Evolutionary conservation across 2,797 vertebrate genomes (phyloP).

Genomic region (Agapornis canus): DNA sequence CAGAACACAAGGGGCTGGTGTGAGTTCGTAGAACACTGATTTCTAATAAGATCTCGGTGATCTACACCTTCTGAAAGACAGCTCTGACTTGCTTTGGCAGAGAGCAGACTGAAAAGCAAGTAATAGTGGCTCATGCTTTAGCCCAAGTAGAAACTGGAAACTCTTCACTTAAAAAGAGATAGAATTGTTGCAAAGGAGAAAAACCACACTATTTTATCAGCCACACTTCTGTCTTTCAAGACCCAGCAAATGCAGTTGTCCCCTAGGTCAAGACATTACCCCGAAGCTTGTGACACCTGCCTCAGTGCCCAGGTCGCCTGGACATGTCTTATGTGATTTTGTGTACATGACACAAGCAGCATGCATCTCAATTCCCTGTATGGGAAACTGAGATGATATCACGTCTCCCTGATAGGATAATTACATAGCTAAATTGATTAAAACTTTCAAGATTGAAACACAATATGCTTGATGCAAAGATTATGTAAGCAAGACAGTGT

Average conservation of each 20-base stretch:
- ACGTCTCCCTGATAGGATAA: background rate
- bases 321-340: background rate
- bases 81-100: background rate
- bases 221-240: background rate
- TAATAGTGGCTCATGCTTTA: background rate
- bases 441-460: background rate
- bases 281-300: background rate
- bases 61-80: background rate
- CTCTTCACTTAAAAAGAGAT: background rate
- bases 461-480: background rate
- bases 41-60: background rate
- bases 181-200: background rate
- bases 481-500: background rate
- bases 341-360: background rate
- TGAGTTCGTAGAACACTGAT: background rate
- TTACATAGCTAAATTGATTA: background rate
- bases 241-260: rapidly evolving
- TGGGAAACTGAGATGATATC: rapidly evolving
- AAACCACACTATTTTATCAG: background rate
- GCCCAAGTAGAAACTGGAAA: background rate
- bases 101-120: background rate
- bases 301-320: background rate
- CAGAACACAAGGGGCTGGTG: background rate
- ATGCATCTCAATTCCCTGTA: rapidly evolving
- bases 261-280: rapidly evolving